Evolutionary conservation across 64 coral and sea anemone species (phyloP).

Genomic region (Catalaphyllia jardinei): DNA sequence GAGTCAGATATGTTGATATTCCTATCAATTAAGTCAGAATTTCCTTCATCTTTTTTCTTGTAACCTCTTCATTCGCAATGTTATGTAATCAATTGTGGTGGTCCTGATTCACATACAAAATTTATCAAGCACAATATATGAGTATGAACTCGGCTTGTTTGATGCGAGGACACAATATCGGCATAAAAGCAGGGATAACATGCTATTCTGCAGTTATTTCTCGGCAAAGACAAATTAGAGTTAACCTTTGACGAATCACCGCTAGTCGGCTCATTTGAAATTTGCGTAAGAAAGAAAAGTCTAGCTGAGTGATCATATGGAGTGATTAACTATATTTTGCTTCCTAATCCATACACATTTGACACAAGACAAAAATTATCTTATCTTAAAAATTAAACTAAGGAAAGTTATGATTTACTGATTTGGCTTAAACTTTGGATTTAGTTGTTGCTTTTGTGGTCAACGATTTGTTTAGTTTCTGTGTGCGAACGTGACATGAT

Average conservation of each 20-base stretch:
- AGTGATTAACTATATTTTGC: conserved; percentile 32
- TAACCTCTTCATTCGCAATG: not conserved
- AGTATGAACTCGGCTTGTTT: not conserved
- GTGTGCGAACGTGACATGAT: not conserved
- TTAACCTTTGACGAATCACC: not conserved
- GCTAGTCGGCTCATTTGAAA: conserved; percentile 8
- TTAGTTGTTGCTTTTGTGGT: not conserved
- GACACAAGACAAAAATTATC: not conserved
- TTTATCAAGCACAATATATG: not conserved
- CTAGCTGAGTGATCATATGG: not conserved
- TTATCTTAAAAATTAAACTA: not conserved
- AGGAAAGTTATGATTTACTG: not conserved
- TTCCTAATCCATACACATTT: not conserved
- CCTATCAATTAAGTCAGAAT: no score
- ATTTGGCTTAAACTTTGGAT: not conserved
- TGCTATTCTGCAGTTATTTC: not conserved
- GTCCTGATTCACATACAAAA: not conserved
- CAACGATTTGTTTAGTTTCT: not conserved
- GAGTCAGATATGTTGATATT: no score
- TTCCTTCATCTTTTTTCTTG: no score
- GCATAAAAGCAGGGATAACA: not conserved
- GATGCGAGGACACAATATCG: not conserved
- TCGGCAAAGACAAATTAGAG: not conserved
- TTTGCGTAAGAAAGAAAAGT: conserved; percentile 10
- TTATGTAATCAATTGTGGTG: not conserved